These are phyloP conservation scores for Nyctalus aviator DNA, from an alignment of 2,797 vertebrate species.

Conservation along the genomic window DNA sequence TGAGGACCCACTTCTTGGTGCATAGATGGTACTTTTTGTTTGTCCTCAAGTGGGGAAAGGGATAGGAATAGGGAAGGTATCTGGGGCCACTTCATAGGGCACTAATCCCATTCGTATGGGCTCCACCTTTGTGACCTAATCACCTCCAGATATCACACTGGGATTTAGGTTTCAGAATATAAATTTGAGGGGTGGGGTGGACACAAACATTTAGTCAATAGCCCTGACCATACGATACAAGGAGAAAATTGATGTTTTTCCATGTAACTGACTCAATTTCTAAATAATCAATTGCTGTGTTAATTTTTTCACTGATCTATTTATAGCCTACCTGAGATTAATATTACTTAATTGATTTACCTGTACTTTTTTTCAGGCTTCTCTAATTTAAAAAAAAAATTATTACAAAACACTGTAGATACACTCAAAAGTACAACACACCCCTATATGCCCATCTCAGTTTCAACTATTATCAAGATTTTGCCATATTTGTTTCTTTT, in stretches of 20 bases:
- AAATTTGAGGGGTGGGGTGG: neutral
- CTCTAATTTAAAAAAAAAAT: neutral
- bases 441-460: neutral
- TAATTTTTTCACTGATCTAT: slow-evolving; percentile 41
- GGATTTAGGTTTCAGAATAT: neutral
- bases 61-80: neutral
- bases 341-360: slow-evolving; percentile 35
- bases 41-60: neutral
- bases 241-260: slow-evolving; percentile 45
- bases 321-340: slow-evolving; percentile 47
- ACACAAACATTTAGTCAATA: neutral
- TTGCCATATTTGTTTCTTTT: slow-evolving; percentile 42
- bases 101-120: neutral
- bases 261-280: slow-evolving; percentile 32
- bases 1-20: neutral
- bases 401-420: slow-evolving; percentile 58
- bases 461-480: neutral
- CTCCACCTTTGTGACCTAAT: neutral
- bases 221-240: neutral
- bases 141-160: neutral
- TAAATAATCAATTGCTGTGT: slow-evolving; percentile 10
- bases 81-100: neutral
- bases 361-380: slow-evolving; percentile 31
- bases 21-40: neutral
- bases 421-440: neutral